Conservation (phyloP, 2,797 vertebrate species). For the Phoebastria nigripes region DNA sequence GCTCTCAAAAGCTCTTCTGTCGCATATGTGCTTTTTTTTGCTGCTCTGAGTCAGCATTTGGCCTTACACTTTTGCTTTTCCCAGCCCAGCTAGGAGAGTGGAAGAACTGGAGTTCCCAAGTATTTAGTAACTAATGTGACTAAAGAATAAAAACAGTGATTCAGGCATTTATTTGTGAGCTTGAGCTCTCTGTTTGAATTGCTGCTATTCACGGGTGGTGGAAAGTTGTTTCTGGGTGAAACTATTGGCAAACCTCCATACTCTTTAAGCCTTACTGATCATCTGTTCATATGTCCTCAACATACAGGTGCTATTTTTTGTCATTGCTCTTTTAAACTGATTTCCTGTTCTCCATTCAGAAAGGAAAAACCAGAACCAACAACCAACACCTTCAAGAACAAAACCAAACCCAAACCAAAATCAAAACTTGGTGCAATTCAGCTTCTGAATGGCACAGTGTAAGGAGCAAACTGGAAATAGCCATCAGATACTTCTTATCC, state of each 20-base stretch:
- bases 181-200: constrained; percentile 30
- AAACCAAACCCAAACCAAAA: neutral
- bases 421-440: neutral
- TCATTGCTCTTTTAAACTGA: neutral
- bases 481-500: neutral
- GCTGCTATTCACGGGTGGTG: constrained; percentile 17
- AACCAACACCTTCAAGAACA: neutral
- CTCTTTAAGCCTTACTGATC: neutral
- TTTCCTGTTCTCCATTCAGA: constrained; percentile 1
- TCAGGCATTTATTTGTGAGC: constrained; percentile 28
- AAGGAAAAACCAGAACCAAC: neutral
- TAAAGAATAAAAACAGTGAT: constrained; percentile 39
- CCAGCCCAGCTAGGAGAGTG: neutral
- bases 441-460: neutral
- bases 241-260: constrained; percentile 10
- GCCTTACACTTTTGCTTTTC: neutral
- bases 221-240: constrained; percentile 6
- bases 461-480: neutral
- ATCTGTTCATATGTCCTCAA: neutral
- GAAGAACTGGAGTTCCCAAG: neutral
- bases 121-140: constrained; percentile 14
- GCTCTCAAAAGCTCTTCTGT: neutral
- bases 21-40: neutral
- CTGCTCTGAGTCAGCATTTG: constrained; percentile 23
- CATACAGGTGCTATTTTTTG: neutral